These are phyloP conservation scores for Drosophila nebulosa DNA, from an alignment of 1,140 invertebrate species.

Conservation along the genomic window DNA sequence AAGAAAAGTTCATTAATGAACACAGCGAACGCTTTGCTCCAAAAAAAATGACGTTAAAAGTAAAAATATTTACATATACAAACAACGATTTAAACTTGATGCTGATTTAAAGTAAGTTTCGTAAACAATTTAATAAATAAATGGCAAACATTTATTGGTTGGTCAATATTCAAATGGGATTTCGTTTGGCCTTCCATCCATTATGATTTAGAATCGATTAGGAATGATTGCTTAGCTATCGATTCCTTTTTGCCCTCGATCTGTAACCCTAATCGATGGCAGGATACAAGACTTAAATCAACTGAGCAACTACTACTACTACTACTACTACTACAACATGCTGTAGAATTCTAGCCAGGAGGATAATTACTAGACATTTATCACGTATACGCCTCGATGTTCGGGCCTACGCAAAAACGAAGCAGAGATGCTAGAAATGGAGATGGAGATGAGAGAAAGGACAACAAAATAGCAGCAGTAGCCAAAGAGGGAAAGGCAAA, in stretches of 20 bases:
- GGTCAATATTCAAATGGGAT: too few species aligned
- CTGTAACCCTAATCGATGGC: neutral
- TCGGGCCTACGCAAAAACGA: neutral
- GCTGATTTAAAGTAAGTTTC: too few species aligned
- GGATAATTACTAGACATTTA: slow-evolving; percentile 50
- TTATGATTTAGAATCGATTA: neutral
- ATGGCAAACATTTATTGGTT: too few species aligned
- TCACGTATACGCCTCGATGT: slow-evolving; percentile 35
- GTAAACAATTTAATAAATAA: too few species aligned
- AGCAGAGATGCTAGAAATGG: neutral
- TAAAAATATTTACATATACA: neutral
- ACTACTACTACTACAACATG: neutral
- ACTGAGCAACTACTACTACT: neutral
- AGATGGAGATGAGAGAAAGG: too few species aligned
- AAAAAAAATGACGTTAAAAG: too few species aligned
- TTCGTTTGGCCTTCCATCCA: too few species aligned
- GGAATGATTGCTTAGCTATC: neutral
- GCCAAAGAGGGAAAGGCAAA: neutral
- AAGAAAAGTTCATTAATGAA: neutral
- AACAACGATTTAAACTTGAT: too few species aligned
- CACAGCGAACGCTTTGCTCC: neutral
- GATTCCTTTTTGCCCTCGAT: neutral
- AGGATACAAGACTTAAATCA: neutral
- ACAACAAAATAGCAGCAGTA: neutral
- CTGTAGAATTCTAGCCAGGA: neutral